phyloP scores from a whole-genome alignment of 2,797 vertebrate species.

The Mallotus villosus region DNA sequence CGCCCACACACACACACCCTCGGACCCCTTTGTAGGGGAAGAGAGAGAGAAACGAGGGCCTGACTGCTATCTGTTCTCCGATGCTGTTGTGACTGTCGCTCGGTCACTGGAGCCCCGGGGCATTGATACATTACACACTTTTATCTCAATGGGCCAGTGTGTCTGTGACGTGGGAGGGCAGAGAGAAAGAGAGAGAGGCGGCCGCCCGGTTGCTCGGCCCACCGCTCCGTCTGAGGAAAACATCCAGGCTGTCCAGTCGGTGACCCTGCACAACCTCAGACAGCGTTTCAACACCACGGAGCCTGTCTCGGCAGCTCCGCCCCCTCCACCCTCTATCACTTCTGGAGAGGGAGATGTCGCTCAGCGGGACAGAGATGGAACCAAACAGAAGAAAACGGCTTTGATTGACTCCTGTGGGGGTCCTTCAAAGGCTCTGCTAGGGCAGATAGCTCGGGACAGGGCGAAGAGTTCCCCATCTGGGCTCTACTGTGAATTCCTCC shows the following conservation, averaged over 20 bases:
- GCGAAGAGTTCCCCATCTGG: background rate
- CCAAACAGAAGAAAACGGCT: constrained; percentile 17
- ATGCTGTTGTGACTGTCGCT: constrained; percentile 31
- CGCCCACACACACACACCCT: constrained; percentile 28
- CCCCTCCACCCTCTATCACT: constrained; percentile 56
- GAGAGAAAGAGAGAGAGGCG: constrained; percentile 10
- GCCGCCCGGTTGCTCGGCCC: constrained; percentile 50
- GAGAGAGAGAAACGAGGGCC: constrained; percentile 11
- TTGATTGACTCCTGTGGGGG: constrained; percentile 23
- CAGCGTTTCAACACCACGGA: constrained; percentile 62
- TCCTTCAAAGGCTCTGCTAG: constrained; percentile 53
- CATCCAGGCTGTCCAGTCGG: constrained; percentile 11
- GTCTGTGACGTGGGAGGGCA: background rate
- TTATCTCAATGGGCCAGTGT: background rate
- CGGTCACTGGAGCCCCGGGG: constrained; percentile 35
- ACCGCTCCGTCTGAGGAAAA: constrained; percentile 47
- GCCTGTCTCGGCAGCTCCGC: constrained; percentile 47
- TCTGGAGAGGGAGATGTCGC: constrained; percentile 58
- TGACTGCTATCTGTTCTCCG: constrained; percentile 33
- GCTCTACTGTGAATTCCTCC: background rate
- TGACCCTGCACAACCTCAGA: constrained; percentile 62
- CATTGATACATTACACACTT: background rate
- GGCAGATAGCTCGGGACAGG: constrained; percentile 35
- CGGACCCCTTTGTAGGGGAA: constrained; percentile 39
- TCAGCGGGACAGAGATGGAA: constrained; percentile 62